Evolutionary conservation across 2,888 invertebrate species (phyloP), one percentile per base, ranked within the genome.

Genomic region (Synanthedon andrenaeformis): DNA sequence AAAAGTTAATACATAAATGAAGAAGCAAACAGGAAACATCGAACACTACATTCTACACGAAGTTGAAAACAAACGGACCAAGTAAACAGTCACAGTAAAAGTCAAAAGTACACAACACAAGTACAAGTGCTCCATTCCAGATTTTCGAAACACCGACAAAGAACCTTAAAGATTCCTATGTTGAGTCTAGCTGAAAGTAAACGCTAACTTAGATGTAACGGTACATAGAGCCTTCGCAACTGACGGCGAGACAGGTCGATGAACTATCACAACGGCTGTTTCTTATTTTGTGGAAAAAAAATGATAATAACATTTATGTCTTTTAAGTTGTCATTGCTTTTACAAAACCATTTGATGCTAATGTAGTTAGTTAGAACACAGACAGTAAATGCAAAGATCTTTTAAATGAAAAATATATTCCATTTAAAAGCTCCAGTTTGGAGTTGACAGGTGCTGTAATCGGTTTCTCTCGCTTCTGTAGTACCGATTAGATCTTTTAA

Each of bases 131-230:
- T n/a, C 4, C 14, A 45, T n/a, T 45, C 45, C 45, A 45, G 13
- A 45, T 14, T n/a, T n/a, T n/a, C n/a, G 14, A 13, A 11, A 45
- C 6, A 2, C 45, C 45, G 14, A 13, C 14, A 45, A 45, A 45
- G 45, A 45, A 45, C n/a, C 45, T 45, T 45, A 45, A 6, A 45
- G 14, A 45, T 45, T 45, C 45, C 45, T 14, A n/a, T 45, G 45
- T 45, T 45, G 14, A 51, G 67, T 72, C 69, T 72, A 67, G 67
- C 69, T 67, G 76, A 77, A 76, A 79, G 78, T 76, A 77, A 79
- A 74, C 66, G 66, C 61, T 59, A 62, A 59, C 59, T 14, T 6
- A 55, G 51, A 42, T 59, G 35, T 72, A 77, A 79, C 79, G 72
- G 78, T 66, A 72, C 54, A 35, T 35, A 35, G 35, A 35, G 35